Base-by-base conservation (phyloP, 2,113 vertebrate genomes). In the Noturus placidus region DNA sequence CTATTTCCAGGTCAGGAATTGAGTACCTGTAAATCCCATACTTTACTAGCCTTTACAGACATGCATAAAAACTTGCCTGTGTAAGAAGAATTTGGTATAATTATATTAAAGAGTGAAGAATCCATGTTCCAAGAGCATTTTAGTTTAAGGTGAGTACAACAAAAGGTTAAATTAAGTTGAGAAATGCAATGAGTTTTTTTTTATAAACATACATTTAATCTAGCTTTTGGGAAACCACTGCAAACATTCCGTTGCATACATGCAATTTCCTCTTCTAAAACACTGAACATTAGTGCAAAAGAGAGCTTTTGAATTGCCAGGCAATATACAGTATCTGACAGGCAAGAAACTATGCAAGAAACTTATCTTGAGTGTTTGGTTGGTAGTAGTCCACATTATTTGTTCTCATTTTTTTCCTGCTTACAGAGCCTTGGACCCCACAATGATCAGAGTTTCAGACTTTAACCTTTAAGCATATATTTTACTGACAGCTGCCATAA, bases 381-480 rank as follows among this genome's bases (percentile, higher is more conserved):
- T 77, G 74, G 42, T 50, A 77, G 25, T n/a, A n/a, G 27, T 19
- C 27, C 25, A 76, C 76, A 78, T 54, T 78, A 78, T 78, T 77
- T 50, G 74, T 27, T 77, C 13, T 50, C 0, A 33, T 14, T 50
- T 42, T n/a, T n/a, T 78, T 30, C 25, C 76, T 79, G 50, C 50
- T 79, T 54, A 19, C 46, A 79, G 17, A 54, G 27, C 76, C n/a
- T 54, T 25, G 1, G 76, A n/a, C 50, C 30, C 46, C 1, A 14
- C 15, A 79, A 27, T 54, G 76, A 79, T 79, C 76, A 54, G 27
- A 78, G 27, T 27, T 72, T 52, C 27, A 78, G 46, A 79, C n/a
- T 30, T 79, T 79, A 50, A 79, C 76, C 27, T 56, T 79, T 54
- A 54, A 79, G 27, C 27, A 54, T 54, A 79, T 11, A 79, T 79